Conservation (phyloP, 2,888 invertebrate genomes). For the Nemotelus nigrinus region DNA sequence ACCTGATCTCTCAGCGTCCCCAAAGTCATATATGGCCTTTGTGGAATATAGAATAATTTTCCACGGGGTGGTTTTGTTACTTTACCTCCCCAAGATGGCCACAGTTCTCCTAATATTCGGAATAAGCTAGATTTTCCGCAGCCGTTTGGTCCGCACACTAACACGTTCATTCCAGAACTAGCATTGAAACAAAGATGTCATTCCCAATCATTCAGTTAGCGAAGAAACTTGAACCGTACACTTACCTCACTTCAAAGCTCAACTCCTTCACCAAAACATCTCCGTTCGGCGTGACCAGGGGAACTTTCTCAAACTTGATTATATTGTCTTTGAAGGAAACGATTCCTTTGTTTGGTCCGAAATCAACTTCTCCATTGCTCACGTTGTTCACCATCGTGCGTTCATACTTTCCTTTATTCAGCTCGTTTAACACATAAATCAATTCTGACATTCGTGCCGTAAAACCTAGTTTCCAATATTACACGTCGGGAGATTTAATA, state of each 20-base stretch:
- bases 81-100: slow-evolving; percentile 95
- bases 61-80: slow-evolving; percentile 95
- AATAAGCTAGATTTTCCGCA: slow-evolving; percentile 98
- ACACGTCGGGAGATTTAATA: too few species aligned
- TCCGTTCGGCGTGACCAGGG: slow-evolving; percentile 96
- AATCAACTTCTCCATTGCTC: slow-evolving; percentile 57
- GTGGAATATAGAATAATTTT: slow-evolving; percentile 93
- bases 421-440: slow-evolving; percentile 81
- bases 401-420: slow-evolving; percentile 80
- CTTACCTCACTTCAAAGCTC: slow-evolving; percentile 84
- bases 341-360: slow-evolving; percentile 80
- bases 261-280: slow-evolving; percentile 91
- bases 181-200: slow-evolving; percentile 11
- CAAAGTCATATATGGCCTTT: slow-evolving; percentile 97
- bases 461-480: slow-evolving; percentile 66
- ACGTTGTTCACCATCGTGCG: slow-evolving; percentile 68
- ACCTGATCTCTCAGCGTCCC: slow-evolving; percentile 94
- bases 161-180: slow-evolving; percentile 92
- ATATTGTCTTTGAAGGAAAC: slow-evolving; percentile 87
- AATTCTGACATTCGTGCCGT: slow-evolving; percentile 93
- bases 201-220: neutral
- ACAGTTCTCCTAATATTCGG: slow-evolving; percentile 94
- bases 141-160: slow-evolving; percentile 99
- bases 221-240: slow-evolving; percentile 48
- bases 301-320: slow-evolving; percentile 91